Evolutionary conservation across 2,888 invertebrate genomes (phyloP).

Genomic region (Teleiodes luculella): DNA sequence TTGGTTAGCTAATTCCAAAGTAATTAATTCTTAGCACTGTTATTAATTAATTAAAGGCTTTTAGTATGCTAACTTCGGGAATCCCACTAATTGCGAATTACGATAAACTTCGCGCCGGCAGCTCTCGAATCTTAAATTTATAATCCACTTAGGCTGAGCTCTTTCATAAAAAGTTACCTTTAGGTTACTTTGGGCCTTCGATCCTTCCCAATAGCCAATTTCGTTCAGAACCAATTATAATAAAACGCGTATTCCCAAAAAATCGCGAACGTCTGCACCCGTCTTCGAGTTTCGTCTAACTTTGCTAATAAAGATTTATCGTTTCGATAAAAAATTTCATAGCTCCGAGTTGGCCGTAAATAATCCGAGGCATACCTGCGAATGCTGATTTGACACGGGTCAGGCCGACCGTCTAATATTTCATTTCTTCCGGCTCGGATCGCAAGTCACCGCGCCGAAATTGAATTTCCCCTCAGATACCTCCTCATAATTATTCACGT

Average conservation of each 20-base stretch:
- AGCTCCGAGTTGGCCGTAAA: slow-evolving; percentile 68
- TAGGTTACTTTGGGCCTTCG: neutral
- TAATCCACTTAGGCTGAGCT: neutral
- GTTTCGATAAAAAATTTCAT: slow-evolving; percentile 68
- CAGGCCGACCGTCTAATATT: slow-evolving; percentile 65
- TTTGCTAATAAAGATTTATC: slow-evolving; percentile 71
- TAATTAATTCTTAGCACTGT: too few species aligned
- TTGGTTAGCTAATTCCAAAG: neutral
- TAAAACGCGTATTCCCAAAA: slow-evolving; percentile 14
- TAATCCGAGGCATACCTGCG: slow-evolving; percentile 73
- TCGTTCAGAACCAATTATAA: slow-evolving; percentile 11
- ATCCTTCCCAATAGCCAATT: slow-evolving; percentile 1
- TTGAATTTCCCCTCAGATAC: slow-evolving; percentile 60
- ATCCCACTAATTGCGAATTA: neutral
- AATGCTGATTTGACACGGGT: slow-evolving; percentile 76
- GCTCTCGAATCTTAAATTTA: neutral
- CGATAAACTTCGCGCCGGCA: neutral
- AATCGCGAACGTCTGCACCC: slow-evolving; percentile 20
- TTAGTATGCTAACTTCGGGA: neutral
- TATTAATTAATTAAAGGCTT: too few species aligned
- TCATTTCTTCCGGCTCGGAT: slow-evolving; percentile 65
- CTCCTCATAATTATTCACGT: slow-evolving; percentile 32
- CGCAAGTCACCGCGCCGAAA: slow-evolving; percentile 58
- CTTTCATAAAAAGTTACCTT: neutral
- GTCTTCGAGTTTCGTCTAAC: slow-evolving; percentile 45